Base-by-base conservation (phyloP, 2,797 vertebrate species). In the Halcyon chelicuti region DNA sequence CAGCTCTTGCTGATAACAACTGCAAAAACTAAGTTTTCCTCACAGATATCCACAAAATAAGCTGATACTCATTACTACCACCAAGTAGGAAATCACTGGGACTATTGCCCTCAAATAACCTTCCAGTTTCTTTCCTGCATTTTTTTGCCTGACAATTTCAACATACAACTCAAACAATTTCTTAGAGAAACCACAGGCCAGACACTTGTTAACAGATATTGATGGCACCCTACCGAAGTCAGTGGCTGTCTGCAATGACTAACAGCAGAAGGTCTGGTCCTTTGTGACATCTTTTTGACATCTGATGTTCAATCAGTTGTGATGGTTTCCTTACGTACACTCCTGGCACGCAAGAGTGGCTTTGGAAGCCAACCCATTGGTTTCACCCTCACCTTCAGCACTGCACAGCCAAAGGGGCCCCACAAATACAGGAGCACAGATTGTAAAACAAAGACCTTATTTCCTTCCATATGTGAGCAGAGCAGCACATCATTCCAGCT, bases 1-100 rank as follows among this genome's bases (percentile, higher is more conserved):
- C 65, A 81, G 90, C 87, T 72, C 40, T 85, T 90, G 55, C 94
- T 91, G 96, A 96, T 97, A 97, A 91, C 89, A 71, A 39, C 52
- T 76, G 65, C 71, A 85, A 61, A 54, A 81, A 77, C 77, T 79
- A 63, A 52, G 57, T 78, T 94, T 86, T 70, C 76, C 68, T 94
- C 91, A 83, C 88, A 60, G 28, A 55, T 58, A 70, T 49, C 80
- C 86, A 63, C 82, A 91, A 86, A 94, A 91, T 26, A 93, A 80
- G 26, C 52, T 61, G 91, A 84, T 87, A 52, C 31, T 80, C 2
- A 2, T 12, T 57, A 77, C 74, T 68, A 62, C 40, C 67, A 86
- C 66, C 6, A 1, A 60, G 44, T 10, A 67, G 86, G 23, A 88
- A 90, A 79, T 28, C 63, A 51, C 60, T 60, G 44, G 33, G 55